Conservation (phyloP, 2,113 vertebrate genomes). For the Geococcyx californianus region DNA sequence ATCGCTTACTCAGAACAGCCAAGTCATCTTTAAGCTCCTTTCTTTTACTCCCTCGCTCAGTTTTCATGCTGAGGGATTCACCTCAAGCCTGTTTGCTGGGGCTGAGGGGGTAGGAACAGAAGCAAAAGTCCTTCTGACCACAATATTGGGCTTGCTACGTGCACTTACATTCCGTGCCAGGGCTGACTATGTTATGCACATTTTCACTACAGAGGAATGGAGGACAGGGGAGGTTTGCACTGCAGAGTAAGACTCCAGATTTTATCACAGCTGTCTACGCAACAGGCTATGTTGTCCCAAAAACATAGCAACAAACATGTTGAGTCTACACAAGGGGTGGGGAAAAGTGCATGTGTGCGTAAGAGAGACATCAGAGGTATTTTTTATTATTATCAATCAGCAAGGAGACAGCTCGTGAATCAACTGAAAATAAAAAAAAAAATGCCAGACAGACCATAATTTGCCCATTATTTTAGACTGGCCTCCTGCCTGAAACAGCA, state of each 20-base stretch:
- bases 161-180: not conserved
- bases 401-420: not conserved
- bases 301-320: not conserved
- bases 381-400: not conserved
- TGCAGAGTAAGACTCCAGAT: not conserved
- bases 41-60: not conserved
- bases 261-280: not conserved
- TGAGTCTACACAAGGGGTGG: not conserved
- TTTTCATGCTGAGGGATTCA: not conserved
- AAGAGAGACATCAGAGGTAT: not conserved
- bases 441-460: not conserved
- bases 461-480: not conserved
- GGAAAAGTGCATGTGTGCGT: fast-evolving
- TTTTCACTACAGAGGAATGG: not conserved
- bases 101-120: not conserved
- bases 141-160: not conserved
- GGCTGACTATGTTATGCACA: not conserved
- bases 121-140: not conserved
- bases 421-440: not conserved
- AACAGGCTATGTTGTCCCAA: not conserved
- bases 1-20: not conserved
- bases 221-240: not conserved
- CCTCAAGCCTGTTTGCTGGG: not conserved
- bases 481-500: not conserved
- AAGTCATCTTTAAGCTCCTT: conserved; percentile 42